Percentiles rank a stretch among this genome's conserved stretches.
Evolutionary conservation across 2,797 vertebrate genomes (phyloP).

Genomic region (Triplophysa yarkandensis): DNA sequence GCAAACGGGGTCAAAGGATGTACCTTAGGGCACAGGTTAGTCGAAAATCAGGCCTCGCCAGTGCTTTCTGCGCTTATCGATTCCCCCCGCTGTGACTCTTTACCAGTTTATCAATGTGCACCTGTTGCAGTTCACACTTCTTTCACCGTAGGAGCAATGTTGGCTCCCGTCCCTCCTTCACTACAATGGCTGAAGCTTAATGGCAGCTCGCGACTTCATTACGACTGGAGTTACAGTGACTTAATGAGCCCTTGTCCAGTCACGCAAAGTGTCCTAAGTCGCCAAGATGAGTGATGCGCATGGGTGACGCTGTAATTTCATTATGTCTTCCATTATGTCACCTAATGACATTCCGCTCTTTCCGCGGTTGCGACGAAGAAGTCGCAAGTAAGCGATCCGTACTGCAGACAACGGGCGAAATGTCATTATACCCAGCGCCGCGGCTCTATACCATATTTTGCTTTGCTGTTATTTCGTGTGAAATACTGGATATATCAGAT

Average conservation of each 20-base stretch:
- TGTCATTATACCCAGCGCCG: slow-evolving; percentile 23
- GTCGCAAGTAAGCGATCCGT: slow-evolving; percentile 16
- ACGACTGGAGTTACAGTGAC: slow-evolving; percentile 33
- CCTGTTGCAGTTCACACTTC: slow-evolving; percentile 47
- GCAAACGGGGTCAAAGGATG: background rate
- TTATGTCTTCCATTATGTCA: slow-evolving; percentile 26
- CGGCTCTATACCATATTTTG: slow-evolving; percentile 39
- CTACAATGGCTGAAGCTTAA: slow-evolving; percentile 27
- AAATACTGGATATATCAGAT: slow-evolving; percentile 44
- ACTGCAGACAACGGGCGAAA: slow-evolving; percentile 24
- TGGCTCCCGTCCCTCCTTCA: slow-evolving; percentile 33
- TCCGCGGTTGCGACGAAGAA: background rate
- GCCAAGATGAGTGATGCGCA: slow-evolving; percentile 27
- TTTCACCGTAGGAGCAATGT: slow-evolving; percentile 29
- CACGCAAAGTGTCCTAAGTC: slow-evolving; percentile 28
- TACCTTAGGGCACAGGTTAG: slow-evolving; percentile 15
- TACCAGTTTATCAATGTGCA: slow-evolving; percentile 43
- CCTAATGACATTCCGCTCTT: slow-evolving; percentile 8
- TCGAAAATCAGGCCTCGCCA: background rate
- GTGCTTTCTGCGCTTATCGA: background rate
- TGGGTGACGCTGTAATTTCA: slow-evolving; percentile 30
- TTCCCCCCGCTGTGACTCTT: slow-evolving; percentile 19
- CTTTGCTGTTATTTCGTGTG: slow-evolving; percentile 39
- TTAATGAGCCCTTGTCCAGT: slow-evolving; percentile 44
- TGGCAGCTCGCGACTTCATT: slow-evolving; percentile 31